Evolutionary conservation across 1,140 invertebrate genomes (phyloP).

Genomic region (Hormaphis cornu): DNA sequence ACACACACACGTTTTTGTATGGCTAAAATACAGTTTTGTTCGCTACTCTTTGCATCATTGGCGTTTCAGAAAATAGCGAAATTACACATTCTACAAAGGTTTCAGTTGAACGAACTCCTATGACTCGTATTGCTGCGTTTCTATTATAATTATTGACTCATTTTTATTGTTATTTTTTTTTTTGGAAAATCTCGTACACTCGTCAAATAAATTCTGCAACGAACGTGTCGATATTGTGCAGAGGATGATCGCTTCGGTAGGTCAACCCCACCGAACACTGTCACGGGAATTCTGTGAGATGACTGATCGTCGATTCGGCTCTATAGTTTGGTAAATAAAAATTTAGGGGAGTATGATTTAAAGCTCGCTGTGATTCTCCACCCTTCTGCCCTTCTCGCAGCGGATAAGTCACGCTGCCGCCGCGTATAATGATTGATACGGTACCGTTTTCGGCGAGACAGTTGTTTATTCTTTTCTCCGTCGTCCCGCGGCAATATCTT

Average conservation of each 20-base stretch:
- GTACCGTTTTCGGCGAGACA: constrained; percentile 10
- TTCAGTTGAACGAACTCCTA: background rate
- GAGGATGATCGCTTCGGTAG: background rate
- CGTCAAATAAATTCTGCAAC: too few relatives aligned
- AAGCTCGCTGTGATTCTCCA: background rate
- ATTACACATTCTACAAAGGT: background rate
- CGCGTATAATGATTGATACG: constrained; percentile 29
- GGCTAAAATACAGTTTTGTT: too few relatives aligned
- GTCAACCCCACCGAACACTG: constrained; percentile 3
- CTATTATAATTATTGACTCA: background rate
- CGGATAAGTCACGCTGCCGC: constrained; percentile 21
- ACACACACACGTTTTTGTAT: too few relatives aligned
- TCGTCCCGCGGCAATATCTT: background rate
- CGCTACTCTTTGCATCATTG: too few relatives aligned
- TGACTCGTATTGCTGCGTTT: background rate
- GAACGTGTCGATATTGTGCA: background rate
- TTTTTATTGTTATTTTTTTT: background rate
- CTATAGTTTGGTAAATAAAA: constrained; percentile 26
- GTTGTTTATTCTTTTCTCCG: constrained; percentile 6
- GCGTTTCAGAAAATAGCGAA: too few relatives aligned
- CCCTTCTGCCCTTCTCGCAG: background rate
- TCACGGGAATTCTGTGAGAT: constrained; percentile 7
- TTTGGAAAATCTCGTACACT: too few relatives aligned
- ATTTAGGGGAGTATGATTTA: constrained; percentile 13
- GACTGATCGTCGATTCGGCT: constrained; percentile 16